Percentiles rank a stretch among this genome's conserved stretches.
phyloP scores from a whole-genome alignment of 35 echinoderm and acorn worm genomes.

The Heliocidaris tuberculata region DNA sequence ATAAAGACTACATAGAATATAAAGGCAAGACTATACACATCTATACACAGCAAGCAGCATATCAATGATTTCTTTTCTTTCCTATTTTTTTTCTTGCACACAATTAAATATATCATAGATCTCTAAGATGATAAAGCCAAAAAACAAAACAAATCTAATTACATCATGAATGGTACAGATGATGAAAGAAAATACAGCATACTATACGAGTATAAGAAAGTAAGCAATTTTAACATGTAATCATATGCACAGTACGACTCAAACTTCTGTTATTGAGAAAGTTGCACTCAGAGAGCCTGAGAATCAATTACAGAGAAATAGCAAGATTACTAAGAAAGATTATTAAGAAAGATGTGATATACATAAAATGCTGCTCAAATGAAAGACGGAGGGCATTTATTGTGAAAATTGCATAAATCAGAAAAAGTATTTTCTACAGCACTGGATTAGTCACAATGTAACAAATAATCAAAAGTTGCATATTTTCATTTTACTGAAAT shows the following conservation, averaged over 20 bases:
- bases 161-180: neutral
- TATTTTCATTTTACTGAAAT: neutral
- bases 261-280: neutral
- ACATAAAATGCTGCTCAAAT: neutral
- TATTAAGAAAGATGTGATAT: neutral
- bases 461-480: neutral
- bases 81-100: neutral
- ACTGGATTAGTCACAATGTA: neutral
- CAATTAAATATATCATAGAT: neutral
- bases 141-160: neutral
- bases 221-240: neutral
- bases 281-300: neutral
- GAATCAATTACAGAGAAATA: neutral
- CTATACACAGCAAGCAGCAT: slow-evolving; percentile 6
- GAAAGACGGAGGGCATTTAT: neutral
- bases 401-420: neutral
- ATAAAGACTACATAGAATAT: neutral
- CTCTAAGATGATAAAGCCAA: neutral
- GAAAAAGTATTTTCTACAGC: neutral
- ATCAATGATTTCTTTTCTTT: neutral
- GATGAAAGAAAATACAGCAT: neutral
- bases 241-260: neutral
- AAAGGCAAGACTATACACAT: neutral
- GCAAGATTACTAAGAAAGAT: too few species aligned
- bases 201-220: neutral